Conservation (phyloP, 2,888 invertebrate species). For the Rhingia rostrata region DNA sequence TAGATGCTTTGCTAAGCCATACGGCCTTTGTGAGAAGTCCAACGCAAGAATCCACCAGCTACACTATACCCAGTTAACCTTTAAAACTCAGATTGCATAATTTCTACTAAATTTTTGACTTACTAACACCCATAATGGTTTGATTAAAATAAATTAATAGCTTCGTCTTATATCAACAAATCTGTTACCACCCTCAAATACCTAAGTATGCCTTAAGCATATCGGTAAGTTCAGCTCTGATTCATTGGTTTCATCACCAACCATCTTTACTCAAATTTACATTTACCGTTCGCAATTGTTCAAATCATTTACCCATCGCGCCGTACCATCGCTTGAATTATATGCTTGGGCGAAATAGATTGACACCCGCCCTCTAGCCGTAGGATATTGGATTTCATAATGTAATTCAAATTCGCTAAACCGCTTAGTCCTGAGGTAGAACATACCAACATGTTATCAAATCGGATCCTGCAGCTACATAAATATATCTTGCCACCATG, state of each 20-base stretch:
- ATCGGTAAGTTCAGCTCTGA: not conserved
- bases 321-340: slow-evolving; percentile 1
- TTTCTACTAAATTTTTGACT: no score
- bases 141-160: no score
- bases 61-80: no score
- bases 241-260: not conserved
- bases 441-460: slow-evolving; percentile 19
- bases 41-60: no score
- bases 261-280: not conserved
- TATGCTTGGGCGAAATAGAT: not conserved
- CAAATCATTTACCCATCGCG: not conserved
- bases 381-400: slow-evolving; percentile 26
- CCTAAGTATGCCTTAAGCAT: not conserved
- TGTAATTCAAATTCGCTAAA: slow-evolving; percentile 27
- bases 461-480: slow-evolving; percentile 12
- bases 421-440: slow-evolving; percentile 1
- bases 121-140: no score
- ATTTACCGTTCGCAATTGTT: slow-evolving; percentile 2
- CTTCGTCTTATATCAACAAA: not conserved
- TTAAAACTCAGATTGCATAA: no score
- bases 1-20: no score
- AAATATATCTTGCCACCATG: not conserved
- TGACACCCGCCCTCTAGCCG: not conserved
- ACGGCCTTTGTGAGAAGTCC: no score
- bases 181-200: not conserved